phyloP scores from a whole-genome alignment of 2,888 invertebrate species.

The Drosophila neotestacea region DNA sequence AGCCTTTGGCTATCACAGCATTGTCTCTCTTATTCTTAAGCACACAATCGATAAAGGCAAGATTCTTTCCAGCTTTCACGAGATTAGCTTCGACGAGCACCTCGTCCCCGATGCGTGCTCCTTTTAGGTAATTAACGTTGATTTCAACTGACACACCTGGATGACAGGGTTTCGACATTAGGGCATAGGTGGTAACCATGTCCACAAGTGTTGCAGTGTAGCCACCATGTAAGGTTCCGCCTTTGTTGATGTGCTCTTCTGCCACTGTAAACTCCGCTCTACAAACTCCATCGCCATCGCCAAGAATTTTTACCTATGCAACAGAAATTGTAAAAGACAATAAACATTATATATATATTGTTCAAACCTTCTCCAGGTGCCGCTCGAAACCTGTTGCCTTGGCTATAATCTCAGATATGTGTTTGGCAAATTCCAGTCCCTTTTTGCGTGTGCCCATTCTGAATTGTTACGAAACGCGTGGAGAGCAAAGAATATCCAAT shows the following conservation, averaged over 20 bases:
- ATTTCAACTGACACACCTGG: constrained; percentile 94
- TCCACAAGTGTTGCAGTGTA: constrained; percentile 91
- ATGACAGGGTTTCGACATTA: constrained; percentile 88
- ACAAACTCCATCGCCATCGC: constrained; percentile 89
- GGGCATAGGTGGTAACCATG: constrained; percentile 90
- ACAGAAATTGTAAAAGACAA: not conserved
- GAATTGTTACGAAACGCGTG: constrained; percentile 48
- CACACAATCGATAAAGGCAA: constrained; percentile 94
- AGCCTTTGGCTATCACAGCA: constrained; percentile 90
- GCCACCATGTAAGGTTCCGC: constrained; percentile 93
- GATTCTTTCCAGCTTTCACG: constrained; percentile 89
- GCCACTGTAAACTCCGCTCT: constrained; percentile 90
- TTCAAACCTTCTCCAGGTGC: constrained; percentile 85
- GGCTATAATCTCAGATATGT: constrained; percentile 82
- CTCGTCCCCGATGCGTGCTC: constrained; percentile 91
- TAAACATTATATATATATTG: not conserved
- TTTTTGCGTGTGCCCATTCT: constrained; percentile 79
- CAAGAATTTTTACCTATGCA: constrained; percentile 80
- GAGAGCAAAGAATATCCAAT: constrained; percentile 14
- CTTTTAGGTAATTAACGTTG: constrained; percentile 92
- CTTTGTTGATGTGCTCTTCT: constrained; percentile 90
- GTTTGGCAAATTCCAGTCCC: constrained; percentile 84
- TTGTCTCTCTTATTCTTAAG: constrained; percentile 91
- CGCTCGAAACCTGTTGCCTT: constrained; percentile 85
- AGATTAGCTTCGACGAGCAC: constrained; percentile 92